These are phyloP conservation scores for Lophotis ruficrista DNA, from an alignment of 2,113 vertebrate species.

Conservation along the genomic window DNA sequence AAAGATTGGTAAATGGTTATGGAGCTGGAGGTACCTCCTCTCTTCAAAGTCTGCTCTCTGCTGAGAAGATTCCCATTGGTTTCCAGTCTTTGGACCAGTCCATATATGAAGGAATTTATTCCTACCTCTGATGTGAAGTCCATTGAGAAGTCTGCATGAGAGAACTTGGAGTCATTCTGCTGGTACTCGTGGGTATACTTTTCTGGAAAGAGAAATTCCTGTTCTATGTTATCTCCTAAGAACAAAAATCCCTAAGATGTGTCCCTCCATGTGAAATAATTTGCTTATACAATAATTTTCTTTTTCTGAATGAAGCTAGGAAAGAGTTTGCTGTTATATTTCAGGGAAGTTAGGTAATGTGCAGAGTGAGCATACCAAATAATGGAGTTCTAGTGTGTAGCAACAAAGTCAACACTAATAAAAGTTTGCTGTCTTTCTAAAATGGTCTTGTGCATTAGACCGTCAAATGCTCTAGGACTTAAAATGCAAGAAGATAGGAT, in stretches of 20 bases:
- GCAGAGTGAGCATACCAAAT: slow-evolving; percentile 1
- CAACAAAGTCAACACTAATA: slow-evolving; percentile 35
- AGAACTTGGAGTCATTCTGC: neutral
- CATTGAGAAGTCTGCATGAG: neutral
- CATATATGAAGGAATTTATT: neutral
- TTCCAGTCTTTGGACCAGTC: neutral
- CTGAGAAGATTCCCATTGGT: neutral
- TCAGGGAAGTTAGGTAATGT: neutral
- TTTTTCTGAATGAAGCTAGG: neutral
- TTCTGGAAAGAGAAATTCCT: neutral
- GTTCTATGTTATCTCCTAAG: neutral
- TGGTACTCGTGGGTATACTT: neutral
- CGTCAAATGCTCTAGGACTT: slow-evolving; percentile 12
- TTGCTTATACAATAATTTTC: neutral
- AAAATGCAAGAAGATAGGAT: slow-evolving; percentile 11
- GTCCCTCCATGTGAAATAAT: rapidly evolving
- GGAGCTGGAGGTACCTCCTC: neutral
- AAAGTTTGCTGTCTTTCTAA: slow-evolving; percentile 39
- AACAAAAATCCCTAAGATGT: neutral
- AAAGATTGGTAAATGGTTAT: neutral
- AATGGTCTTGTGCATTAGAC: neutral
- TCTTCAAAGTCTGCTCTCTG: neutral
- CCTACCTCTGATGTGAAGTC: neutral
- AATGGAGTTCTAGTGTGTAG: neutral
- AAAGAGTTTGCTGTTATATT: neutral